Evolutionary conservation across 2,888 invertebrate species (phyloP), one percentile per base, ranked within the genome.

Genomic region (Ecdyonurus torrentis): DNA sequence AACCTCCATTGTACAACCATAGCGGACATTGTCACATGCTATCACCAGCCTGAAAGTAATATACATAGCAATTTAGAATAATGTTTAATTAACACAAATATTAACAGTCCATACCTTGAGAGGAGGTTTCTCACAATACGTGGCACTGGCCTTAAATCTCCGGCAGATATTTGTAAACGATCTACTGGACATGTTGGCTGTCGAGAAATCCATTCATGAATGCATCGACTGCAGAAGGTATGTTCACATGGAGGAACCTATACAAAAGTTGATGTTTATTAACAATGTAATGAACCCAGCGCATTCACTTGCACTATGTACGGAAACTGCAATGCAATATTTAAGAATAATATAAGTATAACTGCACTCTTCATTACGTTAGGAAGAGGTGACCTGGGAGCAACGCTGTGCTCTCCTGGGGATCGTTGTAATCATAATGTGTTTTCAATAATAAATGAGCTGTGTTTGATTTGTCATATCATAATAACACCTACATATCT

Each of bases 121-220:
- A 97, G 78, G 67, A 97, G 80, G 77, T 96, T 97, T 71, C 93
- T 83, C 69, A 95, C 81, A 73, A 97, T 96, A 73, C 96, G 82
- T 58, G 96, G 96, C 67, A 95, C 95, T 65, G 91, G 89, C 73
- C 93, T 82, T 37, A 97, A 79, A 75, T 94, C 93, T 66, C 85
- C 84, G n/a, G 89, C 83, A 52, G 92, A 92, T 68, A 96, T 87
- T 61, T 88, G 84, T 72, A 91, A 91, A 62, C 96, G 83, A 77
- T 97, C 96, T 59, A 96, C 89, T 2, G 96, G 96, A 73, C 96
- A 97, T 50, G 91, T 94, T 20, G 91, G 92, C 74, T 95, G 94
- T 61, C 91, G 83, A 67, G 89, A 88, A 68, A 96, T 84, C 96
- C 96, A 97, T 77, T 95, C 93, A 66, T 89, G 89, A 70, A 97